Conservation (phyloP, 2,113 vertebrate species). For the Rana temporaria region DNA sequence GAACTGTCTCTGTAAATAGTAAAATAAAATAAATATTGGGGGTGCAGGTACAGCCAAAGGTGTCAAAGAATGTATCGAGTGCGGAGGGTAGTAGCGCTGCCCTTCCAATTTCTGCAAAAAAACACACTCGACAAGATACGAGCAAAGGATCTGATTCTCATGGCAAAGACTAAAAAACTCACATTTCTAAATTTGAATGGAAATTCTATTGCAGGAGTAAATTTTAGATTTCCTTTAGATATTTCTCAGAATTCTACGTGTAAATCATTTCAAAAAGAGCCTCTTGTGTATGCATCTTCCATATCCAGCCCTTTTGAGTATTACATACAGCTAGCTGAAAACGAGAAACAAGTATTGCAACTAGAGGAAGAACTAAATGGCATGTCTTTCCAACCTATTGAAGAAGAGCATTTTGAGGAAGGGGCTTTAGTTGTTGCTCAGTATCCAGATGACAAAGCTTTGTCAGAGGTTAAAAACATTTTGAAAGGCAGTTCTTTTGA, state of each 20-base stretch:
- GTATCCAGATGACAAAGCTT: constrained; percentile 70
- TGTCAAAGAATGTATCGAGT: neutral
- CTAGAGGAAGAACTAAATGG: constrained; percentile 75
- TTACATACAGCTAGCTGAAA: constrained; percentile 79
- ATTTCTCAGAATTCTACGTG: neutral
- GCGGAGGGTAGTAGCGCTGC: neutral
- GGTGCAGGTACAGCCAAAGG: neutral
- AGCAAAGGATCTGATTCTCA: neutral
- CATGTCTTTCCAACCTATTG: constrained; percentile 54
- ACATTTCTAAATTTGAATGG: neutral
- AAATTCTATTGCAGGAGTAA: neutral
- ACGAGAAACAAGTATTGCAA: constrained; percentile 74
- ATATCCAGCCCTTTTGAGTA: constrained; percentile 70
- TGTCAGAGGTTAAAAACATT: constrained; percentile 74
- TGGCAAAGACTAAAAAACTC: neutral
- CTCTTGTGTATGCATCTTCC: constrained; percentile 74
- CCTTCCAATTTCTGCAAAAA: neutral
- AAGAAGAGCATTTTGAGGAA: constrained; percentile 58
- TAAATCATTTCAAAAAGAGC: neutral
- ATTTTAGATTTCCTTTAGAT: no score
- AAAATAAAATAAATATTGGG: constrained; percentile 78
- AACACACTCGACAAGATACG: neutral
- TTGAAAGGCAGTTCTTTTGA: constrained; percentile 61
- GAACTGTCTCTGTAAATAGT: constrained; percentile 77
- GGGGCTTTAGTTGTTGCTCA: constrained; percentile 76